phyloP scores from a whole-genome alignment of 2,888 invertebrate genomes.

The Cryptosula pallasiana region DNA sequence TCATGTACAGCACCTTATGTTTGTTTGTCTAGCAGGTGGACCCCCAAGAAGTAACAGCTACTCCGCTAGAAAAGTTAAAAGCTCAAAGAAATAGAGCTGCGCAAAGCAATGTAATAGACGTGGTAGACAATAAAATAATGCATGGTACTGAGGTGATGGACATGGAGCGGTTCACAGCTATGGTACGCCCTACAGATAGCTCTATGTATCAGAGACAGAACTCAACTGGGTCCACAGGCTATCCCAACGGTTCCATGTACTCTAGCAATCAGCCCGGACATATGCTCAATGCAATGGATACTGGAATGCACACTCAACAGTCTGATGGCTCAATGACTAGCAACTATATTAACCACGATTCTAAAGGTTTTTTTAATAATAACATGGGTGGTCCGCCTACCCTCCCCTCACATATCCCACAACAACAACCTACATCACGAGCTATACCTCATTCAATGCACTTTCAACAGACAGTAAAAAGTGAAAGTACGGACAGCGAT shows the following conservation, averaged over 20 bases:
- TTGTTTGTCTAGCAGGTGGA: background rate
- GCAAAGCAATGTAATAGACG: background rate
- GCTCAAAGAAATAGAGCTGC: background rate
- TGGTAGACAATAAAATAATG: conserved; percentile 11
- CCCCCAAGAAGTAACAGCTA: background rate
- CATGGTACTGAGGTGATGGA: background rate
- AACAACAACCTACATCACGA: no score
- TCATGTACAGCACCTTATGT: no score
- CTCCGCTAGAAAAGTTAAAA: background rate
- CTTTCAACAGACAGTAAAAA: background rate
- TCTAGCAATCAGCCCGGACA: background rate
- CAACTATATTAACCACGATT: background rate
- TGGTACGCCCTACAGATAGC: background rate
- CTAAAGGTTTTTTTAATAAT: background rate
- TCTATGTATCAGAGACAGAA: background rate
- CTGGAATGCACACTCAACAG: background rate
- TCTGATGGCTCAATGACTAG: background rate
- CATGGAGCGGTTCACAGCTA: background rate
- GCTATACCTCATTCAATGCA: background rate
- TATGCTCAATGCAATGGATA: background rate
- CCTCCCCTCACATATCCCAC: no score
- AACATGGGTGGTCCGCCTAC: background rate
- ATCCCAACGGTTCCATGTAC: background rate
- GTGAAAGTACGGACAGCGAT: background rate
- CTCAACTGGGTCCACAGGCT: background rate